phyloP scores from a whole-genome alignment of 2,888 invertebrate species.

The Hyalella azteca region DNA sequence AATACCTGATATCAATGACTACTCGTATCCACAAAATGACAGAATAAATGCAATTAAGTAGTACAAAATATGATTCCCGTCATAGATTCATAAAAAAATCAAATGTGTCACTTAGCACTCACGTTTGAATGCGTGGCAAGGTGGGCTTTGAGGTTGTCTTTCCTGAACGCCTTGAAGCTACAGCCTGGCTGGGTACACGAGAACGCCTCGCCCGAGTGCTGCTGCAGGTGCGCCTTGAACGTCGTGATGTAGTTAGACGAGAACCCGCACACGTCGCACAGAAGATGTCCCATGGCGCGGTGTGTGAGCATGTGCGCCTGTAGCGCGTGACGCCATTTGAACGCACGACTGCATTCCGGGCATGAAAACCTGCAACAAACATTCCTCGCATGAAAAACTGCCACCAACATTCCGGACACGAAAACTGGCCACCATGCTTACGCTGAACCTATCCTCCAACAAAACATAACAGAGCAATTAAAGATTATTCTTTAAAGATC shows the following conservation, averaged over 20 bases:
- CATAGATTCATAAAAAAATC: too few species aligned
- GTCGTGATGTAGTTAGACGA: conserved; percentile 68
- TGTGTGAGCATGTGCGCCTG: conserved; percentile 68
- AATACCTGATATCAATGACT: too few species aligned
- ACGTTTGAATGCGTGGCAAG: conserved; percentile 68
- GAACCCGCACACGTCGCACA: conserved; percentile 69
- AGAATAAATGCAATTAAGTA: too few species aligned
- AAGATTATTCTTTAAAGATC: too few species aligned
- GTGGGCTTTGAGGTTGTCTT: conserved; percentile 68
- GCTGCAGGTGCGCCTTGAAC: conserved; percentile 66
- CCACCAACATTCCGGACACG: too few species aligned
- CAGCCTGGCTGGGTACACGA: conserved; percentile 66
- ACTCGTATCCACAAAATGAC: too few species aligned
- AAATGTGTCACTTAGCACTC: too few species aligned
- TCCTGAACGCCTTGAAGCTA: conserved; percentile 65
- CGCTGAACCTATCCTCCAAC: too few species aligned
- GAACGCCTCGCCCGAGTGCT: conserved; percentile 67
- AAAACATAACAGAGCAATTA: too few species aligned
- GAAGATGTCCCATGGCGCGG: conserved; percentile 66
- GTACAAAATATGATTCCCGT: too few species aligned
- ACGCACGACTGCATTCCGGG: conserved; percentile 66
- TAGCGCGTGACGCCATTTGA: conserved; percentile 70
- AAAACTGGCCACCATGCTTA: too few species aligned
- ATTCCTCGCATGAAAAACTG: conserved; percentile 60
- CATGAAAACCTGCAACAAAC: conserved; percentile 63